These are phyloP conservation scores for Plecotus auritus DNA, from an alignment of 2,113 vertebrate genomes.

Conservation along the genomic window DNA sequence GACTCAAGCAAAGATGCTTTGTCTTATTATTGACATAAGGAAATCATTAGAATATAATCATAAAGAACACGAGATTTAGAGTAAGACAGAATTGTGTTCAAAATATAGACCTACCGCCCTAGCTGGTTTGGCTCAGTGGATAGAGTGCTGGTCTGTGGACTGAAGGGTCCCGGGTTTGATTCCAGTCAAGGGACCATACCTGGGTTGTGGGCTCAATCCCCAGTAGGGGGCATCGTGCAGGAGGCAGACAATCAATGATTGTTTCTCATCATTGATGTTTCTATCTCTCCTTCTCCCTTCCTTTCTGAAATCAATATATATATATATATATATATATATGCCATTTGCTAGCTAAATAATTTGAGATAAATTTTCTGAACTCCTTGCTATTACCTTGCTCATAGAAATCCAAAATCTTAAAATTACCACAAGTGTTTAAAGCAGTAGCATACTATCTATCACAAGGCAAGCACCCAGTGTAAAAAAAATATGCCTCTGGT, in stretches of 20 bases:
- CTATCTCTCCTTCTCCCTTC: no score
- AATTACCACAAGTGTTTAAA: neutral
- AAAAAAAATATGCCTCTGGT: no score
- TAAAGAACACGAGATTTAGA: neutral
- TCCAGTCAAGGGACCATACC: no score
- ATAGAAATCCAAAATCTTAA: neutral
- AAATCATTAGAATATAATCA: slow-evolving; percentile 19
- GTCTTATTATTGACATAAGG: neutral
- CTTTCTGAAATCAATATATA: neutral
- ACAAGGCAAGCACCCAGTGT: neutral
- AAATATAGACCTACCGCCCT: neutral
- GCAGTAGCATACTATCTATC: neutral
- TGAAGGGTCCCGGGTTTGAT: no score
- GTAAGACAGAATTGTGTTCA: neutral
- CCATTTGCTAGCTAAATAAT: slow-evolving; percentile 7
- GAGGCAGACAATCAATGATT: no score
- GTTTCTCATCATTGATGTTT: no score
- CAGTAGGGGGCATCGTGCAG: no score
- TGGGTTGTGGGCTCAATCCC: no score
- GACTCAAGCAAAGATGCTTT: neutral
- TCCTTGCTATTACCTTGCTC: neutral
- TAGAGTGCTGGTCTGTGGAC: no score
- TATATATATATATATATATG: neutral
- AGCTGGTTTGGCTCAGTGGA: no score
- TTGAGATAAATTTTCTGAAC: slow-evolving; percentile 43